Conservation (phyloP, 2,113 vertebrate species). For the Pseudonaja textilis region DNA sequence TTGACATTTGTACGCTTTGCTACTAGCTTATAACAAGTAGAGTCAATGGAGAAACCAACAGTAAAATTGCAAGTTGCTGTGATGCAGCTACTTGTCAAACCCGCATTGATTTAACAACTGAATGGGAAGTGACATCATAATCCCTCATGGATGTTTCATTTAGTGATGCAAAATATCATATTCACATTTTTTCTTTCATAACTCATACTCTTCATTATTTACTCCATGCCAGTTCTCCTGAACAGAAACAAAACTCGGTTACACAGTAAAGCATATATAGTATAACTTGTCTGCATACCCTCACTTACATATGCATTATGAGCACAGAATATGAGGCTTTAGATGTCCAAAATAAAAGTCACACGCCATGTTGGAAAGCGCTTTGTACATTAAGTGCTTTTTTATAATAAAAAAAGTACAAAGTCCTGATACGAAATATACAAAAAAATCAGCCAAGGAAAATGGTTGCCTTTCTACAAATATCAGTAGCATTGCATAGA, state of each 20-base stretch:
- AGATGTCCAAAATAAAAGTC: neutral
- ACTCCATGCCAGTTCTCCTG: neutral
- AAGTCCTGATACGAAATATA: conserved; percentile 41
- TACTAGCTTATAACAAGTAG: neutral
- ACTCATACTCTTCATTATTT: neutral
- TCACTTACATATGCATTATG: neutral
- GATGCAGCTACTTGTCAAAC: neutral
- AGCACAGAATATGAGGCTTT: neutral
- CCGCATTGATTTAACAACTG: neutral
- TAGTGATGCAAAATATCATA: neutral
- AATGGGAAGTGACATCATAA: neutral
- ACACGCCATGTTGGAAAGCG: conserved; percentile 16
- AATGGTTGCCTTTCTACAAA: conserved; percentile 35
- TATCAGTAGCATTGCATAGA: conserved; percentile 42
- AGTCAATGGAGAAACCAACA: neutral
- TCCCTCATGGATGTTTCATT: neutral
- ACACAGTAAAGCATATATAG: neutral
- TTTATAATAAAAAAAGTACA: conserved; percentile 24
- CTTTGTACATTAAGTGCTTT: conserved; percentile 29
- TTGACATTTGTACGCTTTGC: neutral
- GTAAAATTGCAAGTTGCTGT: neutral
- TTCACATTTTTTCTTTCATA: neutral
- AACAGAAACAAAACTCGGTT: neutral
- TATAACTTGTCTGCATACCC: neutral
- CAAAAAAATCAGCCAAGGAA: conserved; percentile 37